Percentiles rank a stretch among this genome's conserved stretches.
Evolutionary conservation across 2,888 invertebrate species (phyloP).

Genomic region (Zygogramma bicolorata): DNA sequence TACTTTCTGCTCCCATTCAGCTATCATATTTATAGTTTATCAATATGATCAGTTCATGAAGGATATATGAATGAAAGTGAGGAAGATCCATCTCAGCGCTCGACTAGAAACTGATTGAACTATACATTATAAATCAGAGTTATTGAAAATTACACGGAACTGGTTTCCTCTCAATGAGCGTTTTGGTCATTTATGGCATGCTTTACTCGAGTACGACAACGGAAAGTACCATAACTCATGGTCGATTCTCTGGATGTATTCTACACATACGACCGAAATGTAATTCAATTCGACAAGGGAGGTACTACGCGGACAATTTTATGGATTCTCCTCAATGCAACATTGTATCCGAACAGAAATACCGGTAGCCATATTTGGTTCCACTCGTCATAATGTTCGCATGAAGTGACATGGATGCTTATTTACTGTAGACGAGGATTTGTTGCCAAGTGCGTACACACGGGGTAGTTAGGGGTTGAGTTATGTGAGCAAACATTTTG

Average conservation of each 20-base stretch:
- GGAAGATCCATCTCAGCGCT: no score
- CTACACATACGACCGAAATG: background rate
- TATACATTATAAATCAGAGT: no score
- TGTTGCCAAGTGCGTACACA: background rate
- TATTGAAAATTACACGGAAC: no score
- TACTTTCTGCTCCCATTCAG: no score
- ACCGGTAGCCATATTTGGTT: conserved; percentile 20
- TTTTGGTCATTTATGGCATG: background rate
- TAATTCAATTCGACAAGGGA: conserved; percentile 10
- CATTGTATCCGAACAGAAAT: conserved; percentile 12
- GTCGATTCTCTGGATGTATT: background rate
- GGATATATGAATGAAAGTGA: no score
- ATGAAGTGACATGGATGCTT: background rate
- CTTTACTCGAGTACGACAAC: background rate
- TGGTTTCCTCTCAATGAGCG: background rate
- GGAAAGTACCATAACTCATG: background rate
- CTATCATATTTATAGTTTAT: no score
- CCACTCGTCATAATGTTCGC: conserved; percentile 14
- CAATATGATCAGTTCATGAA: no score
- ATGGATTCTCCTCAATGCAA: conserved; percentile 14
- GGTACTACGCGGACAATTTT: conserved; percentile 14
- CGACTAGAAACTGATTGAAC: no score
- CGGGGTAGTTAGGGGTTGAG: background rate
- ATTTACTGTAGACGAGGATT: background rate
- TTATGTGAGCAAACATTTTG: no score